Evolutionary conservation across 2,113 vertebrate genomes (phyloP).

Genomic region (Chrysemys picta): DNA sequence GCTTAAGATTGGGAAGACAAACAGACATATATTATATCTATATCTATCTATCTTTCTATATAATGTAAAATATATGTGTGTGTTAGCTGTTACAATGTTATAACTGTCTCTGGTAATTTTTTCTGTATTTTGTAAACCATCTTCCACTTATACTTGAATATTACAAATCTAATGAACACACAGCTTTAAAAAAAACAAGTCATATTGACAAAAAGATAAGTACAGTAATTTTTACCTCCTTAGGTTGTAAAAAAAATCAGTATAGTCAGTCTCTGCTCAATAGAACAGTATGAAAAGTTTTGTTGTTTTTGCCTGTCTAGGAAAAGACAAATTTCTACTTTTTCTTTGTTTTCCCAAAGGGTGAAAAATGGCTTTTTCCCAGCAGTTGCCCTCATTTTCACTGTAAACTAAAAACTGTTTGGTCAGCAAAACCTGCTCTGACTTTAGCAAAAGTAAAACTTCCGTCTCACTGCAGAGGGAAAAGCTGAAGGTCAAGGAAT

Average conservation of each 20-base stretch:
- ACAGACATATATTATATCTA: not conserved
- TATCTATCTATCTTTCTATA: too few species aligned
- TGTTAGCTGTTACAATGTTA: not conserved
- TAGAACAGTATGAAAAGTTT: not conserved
- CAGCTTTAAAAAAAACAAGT: not conserved
- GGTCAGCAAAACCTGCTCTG: not conserved
- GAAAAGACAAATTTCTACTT: not conserved
- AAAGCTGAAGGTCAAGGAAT: fast-evolving
- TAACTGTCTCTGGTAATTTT: not conserved
- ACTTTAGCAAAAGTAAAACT: not conserved
- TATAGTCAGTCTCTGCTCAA: fast-evolving
- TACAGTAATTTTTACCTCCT: not conserved
- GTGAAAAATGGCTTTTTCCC: not conserved
- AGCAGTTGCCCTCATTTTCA: not conserved
- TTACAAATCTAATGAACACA: not conserved
- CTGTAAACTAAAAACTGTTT: not conserved
- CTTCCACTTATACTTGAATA: not conserved
- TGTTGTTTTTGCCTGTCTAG: not conserved
- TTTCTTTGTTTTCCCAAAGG: not conserved
- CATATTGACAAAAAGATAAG: not conserved
- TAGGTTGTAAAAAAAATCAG: not conserved
- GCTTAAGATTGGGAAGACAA: not conserved
- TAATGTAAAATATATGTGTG: not conserved
- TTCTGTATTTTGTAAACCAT: not conserved
- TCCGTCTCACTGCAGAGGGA: not conserved